Evolutionary conservation across 1,140 invertebrate genomes (phyloP).

Genomic region (Calliphora vicina): DNA sequence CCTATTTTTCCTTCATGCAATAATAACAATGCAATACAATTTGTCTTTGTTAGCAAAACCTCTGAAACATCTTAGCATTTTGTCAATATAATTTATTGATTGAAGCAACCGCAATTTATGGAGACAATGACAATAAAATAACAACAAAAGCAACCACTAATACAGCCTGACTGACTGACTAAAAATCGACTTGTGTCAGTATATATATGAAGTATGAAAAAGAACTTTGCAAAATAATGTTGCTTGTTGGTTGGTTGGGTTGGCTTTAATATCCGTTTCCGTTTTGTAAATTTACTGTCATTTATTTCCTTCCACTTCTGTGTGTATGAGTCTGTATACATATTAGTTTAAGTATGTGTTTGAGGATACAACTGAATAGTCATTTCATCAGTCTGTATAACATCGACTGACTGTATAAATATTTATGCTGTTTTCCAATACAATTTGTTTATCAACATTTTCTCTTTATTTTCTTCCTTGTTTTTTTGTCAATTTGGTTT

Average conservation of each 20-base stretch:
- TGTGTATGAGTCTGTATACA: background rate
- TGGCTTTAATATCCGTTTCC: slow-evolving; percentile 31
- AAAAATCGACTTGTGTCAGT: too few relatives aligned
- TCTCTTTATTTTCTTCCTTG: background rate
- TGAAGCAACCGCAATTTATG: background rate
- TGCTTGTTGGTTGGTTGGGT: background rate
- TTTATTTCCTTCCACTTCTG: background rate
- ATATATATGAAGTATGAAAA: background rate
- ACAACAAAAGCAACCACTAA: background rate
- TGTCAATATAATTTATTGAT: slow-evolving; percentile 10
- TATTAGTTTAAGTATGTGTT: background rate
- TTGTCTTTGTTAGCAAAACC: background rate
- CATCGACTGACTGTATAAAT: background rate
- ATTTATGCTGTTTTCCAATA: slow-evolving; percentile 27
- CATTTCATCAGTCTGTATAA: background rate
- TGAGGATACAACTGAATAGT: background rate
- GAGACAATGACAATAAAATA: background rate
- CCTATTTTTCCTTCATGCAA: too few relatives aligned
- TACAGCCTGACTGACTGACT: background rate
- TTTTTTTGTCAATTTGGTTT: too few relatives aligned
- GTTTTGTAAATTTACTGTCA: slow-evolving; percentile 35
- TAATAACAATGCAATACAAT: too few relatives aligned
- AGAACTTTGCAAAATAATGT: background rate
- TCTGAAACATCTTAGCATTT: background rate
- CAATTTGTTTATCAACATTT: slow-evolving; percentile 32